These are phyloP conservation scores for Sweltsa coloradensis DNA, from an alignment of 1,140 invertebrate genomes.

Conservation along the genomic window DNA sequence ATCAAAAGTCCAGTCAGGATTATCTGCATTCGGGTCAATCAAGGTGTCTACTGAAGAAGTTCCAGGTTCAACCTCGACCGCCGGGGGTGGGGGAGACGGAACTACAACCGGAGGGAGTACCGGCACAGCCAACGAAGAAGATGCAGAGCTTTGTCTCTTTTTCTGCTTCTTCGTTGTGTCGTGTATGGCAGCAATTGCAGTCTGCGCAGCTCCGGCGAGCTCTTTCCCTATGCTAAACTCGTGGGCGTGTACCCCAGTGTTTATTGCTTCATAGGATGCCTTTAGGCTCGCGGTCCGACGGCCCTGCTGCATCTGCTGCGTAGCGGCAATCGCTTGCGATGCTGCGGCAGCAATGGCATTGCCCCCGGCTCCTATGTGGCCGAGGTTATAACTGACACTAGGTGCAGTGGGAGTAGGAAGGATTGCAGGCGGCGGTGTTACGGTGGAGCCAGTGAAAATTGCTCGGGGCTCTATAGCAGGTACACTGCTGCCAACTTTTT, in stretches of 20 bases:
- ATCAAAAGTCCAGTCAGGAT: slow-evolving; percentile 62
- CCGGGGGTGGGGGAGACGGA: slow-evolving; percentile 1
- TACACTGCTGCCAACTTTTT: slow-evolving; percentile 2
- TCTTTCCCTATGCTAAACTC: slow-evolving; percentile 51
- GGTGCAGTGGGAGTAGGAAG: slow-evolving; percentile 20
- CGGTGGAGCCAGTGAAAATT: not conserved
- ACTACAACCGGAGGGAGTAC: slow-evolving; percentile 27
- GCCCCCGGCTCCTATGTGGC: slow-evolving; percentile 54
- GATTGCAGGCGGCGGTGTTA: slow-evolving; percentile 10
- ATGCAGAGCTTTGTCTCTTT: slow-evolving; percentile 29
- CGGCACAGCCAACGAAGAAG: slow-evolving; percentile 16
- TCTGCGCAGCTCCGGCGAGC: slow-evolving; percentile 62
- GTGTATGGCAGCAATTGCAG: slow-evolving; percentile 61
- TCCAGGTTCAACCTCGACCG: slow-evolving; percentile 4
- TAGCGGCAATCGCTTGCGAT: slow-evolving; percentile 91
- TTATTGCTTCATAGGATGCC: slow-evolving; percentile 84
- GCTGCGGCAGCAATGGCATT: slow-evolving; percentile 89
- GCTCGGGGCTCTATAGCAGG: slow-evolving; percentile 6
- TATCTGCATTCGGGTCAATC: slow-evolving; percentile 27
- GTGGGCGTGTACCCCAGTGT: slow-evolving; percentile 39
- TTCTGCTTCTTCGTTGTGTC: slow-evolving; percentile 54
- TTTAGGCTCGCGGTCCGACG: slow-evolving; percentile 86
- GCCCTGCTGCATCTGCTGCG: slow-evolving; percentile 93
- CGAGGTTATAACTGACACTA: slow-evolving; percentile 35
- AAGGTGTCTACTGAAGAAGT: slow-evolving; percentile 20